These are phyloP conservation scores for Patagioenas fasciata DNA, from an alignment of 2,113 vertebrate species.

Conservation along the genomic window DNA sequence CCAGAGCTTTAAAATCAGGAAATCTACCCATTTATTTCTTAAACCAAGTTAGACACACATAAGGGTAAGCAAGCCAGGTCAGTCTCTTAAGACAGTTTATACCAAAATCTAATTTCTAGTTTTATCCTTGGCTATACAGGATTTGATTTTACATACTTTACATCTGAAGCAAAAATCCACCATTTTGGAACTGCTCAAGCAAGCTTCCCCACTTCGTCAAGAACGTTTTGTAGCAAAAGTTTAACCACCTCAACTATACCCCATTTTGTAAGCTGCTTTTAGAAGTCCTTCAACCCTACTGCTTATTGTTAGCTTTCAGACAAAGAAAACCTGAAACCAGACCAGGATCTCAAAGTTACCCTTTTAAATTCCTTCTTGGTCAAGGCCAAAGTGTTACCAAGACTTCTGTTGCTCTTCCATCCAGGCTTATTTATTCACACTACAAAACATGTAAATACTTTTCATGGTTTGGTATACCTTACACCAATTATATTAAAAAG, in stretches of 20 bases:
- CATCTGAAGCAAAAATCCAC: not conserved
- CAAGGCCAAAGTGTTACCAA: constrained; percentile 69
- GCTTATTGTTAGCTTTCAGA: constrained; percentile 52
- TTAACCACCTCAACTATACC: constrained; percentile 4
- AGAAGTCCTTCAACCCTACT: constrained; percentile 25
- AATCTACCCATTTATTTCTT: not conserved
- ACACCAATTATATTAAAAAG: constrained; percentile 55
- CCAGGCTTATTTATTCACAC: constrained; percentile 69
- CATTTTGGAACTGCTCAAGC: not conserved
- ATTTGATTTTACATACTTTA: constrained; percentile 3
- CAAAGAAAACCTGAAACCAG: constrained; percentile 69
- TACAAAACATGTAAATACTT: constrained; percentile 72
- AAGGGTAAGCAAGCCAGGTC: not conserved
- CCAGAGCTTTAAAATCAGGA: not conserved
- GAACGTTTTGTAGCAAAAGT: not conserved
- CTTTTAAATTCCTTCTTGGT: constrained; percentile 70
- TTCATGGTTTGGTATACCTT: constrained; percentile 70
- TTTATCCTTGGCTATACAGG: not conserved
- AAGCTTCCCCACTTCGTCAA: constrained; percentile 16
- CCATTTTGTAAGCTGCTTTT: constrained; percentile 15
- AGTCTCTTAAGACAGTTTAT: not conserved
- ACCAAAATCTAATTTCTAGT: not conserved
- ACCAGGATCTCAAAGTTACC: constrained; percentile 70
- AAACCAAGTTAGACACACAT: not conserved
- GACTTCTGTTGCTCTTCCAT: constrained; percentile 65